These are phyloP conservation scores for Calonectris borealis DNA, from an alignment of 2,113 vertebrate species.

Conservation along the genomic window DNA sequence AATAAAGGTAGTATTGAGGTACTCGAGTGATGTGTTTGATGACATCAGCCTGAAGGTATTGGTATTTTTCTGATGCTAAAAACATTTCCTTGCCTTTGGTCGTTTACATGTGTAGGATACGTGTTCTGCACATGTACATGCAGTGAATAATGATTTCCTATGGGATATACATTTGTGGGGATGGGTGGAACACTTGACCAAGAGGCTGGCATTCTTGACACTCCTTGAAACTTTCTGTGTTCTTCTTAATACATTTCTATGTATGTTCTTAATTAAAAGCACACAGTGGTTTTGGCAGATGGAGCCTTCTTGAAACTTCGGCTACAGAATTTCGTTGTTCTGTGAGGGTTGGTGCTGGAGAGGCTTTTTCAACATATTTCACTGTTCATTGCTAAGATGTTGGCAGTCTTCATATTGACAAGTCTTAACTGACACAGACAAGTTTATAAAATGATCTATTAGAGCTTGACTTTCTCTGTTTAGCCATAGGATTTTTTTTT, in stretches of 20 bases:
- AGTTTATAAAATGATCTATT: neutral
- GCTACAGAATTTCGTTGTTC: neutral
- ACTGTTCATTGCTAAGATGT: neutral
- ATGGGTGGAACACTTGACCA: neutral
- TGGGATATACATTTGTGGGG: neutral
- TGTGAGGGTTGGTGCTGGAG: neutral
- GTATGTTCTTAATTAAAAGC: slow-evolving; percentile 39
- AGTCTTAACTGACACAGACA: neutral
- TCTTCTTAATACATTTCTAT: neutral
- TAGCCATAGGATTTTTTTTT: neutral
- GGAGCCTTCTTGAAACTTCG: neutral
- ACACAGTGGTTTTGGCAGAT: slow-evolving; percentile 12
- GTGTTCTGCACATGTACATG: neutral
- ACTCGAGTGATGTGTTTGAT: neutral
- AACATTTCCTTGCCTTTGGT: neutral
- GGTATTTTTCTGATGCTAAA: neutral
- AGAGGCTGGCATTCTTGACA: neutral
- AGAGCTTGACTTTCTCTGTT: neutral
- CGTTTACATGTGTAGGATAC: neutral
- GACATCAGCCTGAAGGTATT: neutral
- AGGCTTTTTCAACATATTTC: neutral
- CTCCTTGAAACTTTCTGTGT: neutral
- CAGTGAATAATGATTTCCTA: neutral
- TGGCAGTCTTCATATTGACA: neutral
- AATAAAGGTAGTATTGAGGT: neutral